Evolutionary conservation across 1,140 invertebrate genomes (phyloP), one percentile per base, ranked within the genome.

Genomic region (Cydia fagiglandana): DNA sequence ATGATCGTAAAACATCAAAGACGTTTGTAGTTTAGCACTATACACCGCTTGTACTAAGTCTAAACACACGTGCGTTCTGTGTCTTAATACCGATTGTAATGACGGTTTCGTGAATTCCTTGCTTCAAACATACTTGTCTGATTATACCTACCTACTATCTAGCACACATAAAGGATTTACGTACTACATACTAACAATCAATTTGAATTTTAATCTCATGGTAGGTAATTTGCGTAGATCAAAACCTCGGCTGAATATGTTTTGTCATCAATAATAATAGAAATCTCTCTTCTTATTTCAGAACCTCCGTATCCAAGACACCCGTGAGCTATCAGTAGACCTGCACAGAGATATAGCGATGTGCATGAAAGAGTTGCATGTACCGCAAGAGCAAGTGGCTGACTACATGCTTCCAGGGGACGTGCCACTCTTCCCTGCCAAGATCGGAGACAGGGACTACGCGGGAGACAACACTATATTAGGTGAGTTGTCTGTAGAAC

Each of bases 301-400:
- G 96, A 95, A 95, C 45, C 90, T 97, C 9, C 94, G 94, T 75
- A 95, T 97, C 24, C 96, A 97, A 88, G 95, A 96, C 45, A 83
- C 96, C 28, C 94, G 96, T 50, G 96, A 97, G 79, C 94, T 96
- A 78, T 94, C 94, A 1, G 87, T 97, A n/a, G 90, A 95, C 41
- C 88, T 97, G 34, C 95, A 97, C 86, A 89, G 96, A n/a, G 96
- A 97, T 76, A 95, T 97, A 13, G 92, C 94, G 41, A 90, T 83
- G 0, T 89, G 91, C 0, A 78, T 91, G 50, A 80, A 80, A 0
- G 88, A 94, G 80, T 84, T 95, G 68, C 90, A 90, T 1, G 93
- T 94, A 30, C 83, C 87, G 30, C 79, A 86, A 6, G 89, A 91
- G 17, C 85, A 93, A 68, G 88, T 95, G 13, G 90, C 88, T 2